Conservation (phyloP, 2,113 vertebrate genomes). For the Scytalopus superciliaris region DNA sequence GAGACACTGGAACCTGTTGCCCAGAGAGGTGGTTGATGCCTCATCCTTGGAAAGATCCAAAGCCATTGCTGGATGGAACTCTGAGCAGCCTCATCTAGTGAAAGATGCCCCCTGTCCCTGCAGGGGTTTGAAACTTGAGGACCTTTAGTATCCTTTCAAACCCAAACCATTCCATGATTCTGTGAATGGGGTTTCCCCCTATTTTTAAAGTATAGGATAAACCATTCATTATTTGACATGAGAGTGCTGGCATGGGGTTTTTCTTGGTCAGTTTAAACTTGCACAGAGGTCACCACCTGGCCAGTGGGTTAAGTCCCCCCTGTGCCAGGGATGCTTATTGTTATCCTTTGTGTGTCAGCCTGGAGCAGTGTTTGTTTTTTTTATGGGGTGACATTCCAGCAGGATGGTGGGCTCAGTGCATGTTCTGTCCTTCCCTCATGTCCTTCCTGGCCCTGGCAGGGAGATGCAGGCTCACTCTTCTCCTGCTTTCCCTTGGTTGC, state of each 20-base stretch:
- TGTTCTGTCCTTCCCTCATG: neutral
- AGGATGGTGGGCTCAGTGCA: neutral
- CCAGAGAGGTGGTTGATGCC: neutral
- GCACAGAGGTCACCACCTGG: neutral
- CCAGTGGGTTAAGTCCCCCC: neutral
- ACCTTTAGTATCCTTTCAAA: neutral
- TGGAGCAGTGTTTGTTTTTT: neutral
- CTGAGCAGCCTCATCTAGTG: neutral
- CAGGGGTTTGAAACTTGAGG: neutral
- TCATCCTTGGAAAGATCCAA: neutral
- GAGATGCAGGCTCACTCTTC: neutral
- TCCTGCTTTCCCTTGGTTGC: neutral
- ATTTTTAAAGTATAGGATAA: neutral
- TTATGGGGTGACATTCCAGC: neutral
- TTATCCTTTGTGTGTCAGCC: neutral
- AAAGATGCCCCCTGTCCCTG: neutral
- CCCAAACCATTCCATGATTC: neutral
- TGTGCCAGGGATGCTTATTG: neutral
- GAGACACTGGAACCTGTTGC: neutral
- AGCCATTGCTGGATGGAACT: neutral
- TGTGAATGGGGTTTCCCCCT: accelerated
- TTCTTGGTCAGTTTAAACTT: neutral
- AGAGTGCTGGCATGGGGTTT: accelerated
- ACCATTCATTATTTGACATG: neutral
- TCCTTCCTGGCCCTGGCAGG: neutral